Conservation (phyloP, 2,113 vertebrate genomes). For the Chloropsis cyanopogon region DNA sequence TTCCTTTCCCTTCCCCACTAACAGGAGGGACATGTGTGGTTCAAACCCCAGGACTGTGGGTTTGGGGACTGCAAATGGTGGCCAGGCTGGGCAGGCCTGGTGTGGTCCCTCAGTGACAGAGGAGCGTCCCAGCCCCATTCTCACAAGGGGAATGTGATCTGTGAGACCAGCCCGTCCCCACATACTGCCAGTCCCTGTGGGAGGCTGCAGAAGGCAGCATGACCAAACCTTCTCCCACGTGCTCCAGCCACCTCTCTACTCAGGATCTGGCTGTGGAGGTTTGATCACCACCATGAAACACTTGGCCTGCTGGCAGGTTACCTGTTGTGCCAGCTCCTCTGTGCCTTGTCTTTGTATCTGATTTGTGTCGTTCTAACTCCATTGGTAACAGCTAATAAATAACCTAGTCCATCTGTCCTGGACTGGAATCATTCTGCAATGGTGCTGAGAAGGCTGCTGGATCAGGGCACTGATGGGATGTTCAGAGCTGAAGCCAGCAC, state of each 20-base stretch:
- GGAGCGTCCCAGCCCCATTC: background rate
- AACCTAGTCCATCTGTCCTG: background rate
- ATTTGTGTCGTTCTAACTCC: background rate
- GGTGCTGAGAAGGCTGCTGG: background rate
- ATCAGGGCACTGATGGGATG: background rate
- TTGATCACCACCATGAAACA: background rate
- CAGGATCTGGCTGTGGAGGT: background rate
- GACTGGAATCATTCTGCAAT: background rate
- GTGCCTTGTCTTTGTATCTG: background rate
- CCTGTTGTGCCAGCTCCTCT: background rate
- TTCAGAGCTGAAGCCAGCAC: background rate
- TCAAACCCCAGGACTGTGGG: background rate
- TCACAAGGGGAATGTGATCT: background rate
- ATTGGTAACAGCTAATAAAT: background rate
- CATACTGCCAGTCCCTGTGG: background rate
- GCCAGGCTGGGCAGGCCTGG: background rate
- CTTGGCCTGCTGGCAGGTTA: background rate
- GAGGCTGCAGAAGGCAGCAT: background rate
- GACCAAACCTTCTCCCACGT: background rate
- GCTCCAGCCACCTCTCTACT: background rate
- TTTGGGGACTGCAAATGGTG: background rate
- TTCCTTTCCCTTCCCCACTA: background rate
- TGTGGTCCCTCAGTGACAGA: background rate
- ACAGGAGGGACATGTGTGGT: background rate
- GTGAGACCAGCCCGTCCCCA: accelerated